Percentiles rank a stretch among this genome's conserved stretches.
Evolutionary conservation across 2,797 vertebrate genomes (phyloP).

Genomic region (Gila robusta): DNA sequence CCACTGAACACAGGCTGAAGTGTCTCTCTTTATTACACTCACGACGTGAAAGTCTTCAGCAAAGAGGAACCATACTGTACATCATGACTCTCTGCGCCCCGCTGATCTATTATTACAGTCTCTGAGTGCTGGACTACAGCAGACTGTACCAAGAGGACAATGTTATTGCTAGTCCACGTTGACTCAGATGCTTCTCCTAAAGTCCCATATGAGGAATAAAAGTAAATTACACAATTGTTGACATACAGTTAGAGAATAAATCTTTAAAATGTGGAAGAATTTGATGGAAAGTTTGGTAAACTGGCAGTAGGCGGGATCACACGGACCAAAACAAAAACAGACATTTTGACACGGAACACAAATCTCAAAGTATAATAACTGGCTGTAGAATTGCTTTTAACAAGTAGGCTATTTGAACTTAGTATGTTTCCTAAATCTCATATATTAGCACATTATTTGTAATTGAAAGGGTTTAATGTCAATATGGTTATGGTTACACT

Average conservation of each 20-base stretch:
- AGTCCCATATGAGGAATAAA: conserved; percentile 6
- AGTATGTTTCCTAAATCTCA: not conserved
- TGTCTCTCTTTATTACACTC: conserved; percentile 28
- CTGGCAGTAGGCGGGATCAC: not conserved
- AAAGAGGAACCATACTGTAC: not conserved
- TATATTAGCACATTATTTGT: too few species aligned
- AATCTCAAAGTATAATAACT: not conserved
- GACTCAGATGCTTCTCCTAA: not conserved
- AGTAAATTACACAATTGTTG: conserved; percentile 6
- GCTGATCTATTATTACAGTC: conserved; percentile 25
- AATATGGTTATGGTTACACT: too few species aligned
- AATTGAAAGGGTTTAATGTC: too few species aligned
- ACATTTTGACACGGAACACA: not conserved
- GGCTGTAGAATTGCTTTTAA: not conserved
- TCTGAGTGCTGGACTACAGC: not conserved
- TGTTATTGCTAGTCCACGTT: not conserved
- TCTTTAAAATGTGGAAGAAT: not conserved
- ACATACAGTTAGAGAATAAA: not conserved
- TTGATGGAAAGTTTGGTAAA: not conserved
- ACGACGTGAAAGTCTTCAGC: not conserved
- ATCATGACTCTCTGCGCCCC: conserved; percentile 6
- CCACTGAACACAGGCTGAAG: not conserved
- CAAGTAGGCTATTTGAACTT: too few species aligned
- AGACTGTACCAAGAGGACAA: not conserved
- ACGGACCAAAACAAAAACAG: not conserved